Conservation (phyloP, 1,140 invertebrate genomes). For the Bombus huntii region DNA sequence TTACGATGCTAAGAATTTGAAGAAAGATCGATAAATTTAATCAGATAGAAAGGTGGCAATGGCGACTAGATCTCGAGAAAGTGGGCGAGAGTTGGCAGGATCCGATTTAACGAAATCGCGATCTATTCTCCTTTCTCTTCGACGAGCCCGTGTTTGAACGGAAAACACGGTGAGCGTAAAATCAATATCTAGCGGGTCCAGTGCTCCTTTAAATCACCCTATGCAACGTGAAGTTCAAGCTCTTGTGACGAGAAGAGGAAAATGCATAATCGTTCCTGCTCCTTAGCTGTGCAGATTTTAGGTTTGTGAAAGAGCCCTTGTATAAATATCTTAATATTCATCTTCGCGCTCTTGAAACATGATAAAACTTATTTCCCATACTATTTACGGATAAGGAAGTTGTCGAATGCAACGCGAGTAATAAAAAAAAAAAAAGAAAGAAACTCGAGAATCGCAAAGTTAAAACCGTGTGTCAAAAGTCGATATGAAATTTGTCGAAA, state of each 20-base stretch:
- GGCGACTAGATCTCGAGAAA: neutral
- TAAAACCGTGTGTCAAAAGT: too few species aligned
- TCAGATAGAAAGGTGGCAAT: neutral
- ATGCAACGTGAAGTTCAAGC: constrained; percentile 28
- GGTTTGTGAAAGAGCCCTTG: neutral
- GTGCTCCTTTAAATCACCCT: constrained; percentile 28
- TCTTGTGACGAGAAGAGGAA: neutral
- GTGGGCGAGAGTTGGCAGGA: neutral
- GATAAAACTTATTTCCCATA: too few species aligned
- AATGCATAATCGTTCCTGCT: constrained; percentile 13
- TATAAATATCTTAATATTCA: neutral
- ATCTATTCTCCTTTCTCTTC: constrained; percentile 21
- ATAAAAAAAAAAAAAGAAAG: too few species aligned
- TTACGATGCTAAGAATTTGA: too few species aligned
- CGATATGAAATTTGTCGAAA: too few species aligned
- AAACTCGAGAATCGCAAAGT: too few species aligned
- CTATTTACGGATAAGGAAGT: too few species aligned
- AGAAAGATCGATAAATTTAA: neutral
- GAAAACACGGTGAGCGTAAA: constrained; percentile 42
- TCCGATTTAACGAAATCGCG: constrained; percentile 45
- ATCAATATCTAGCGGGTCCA: constrained; percentile 40
- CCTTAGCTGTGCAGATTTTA: neutral
- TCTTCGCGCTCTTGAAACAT: neutral
- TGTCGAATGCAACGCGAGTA: too few species aligned
- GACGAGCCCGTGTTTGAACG: constrained; percentile 27